Evolutionary conservation across 2,113 vertebrate species (phyloP).

Genomic region (Oenanthe oenanthe): DNA sequence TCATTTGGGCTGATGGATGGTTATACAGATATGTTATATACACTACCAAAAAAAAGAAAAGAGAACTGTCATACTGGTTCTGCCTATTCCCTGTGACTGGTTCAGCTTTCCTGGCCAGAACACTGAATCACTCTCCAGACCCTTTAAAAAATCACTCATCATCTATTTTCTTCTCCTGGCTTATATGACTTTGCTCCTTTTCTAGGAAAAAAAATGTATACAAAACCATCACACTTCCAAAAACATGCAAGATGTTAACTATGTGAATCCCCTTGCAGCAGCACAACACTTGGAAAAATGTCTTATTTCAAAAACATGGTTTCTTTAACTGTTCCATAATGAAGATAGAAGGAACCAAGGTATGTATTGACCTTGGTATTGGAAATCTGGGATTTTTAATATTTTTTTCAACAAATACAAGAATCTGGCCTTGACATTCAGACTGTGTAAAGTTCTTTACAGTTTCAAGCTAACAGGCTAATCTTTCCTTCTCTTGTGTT

Average conservation of each 20-base stretch:
- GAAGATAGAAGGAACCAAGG: neutral
- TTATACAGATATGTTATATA: neutral
- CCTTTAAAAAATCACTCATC: neutral
- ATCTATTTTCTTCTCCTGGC: neutral
- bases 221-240: neutral
- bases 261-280: neutral
- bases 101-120: neutral
- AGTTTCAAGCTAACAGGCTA: neutral
- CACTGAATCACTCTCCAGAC: neutral
- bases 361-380: neutral
- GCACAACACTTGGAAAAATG: neutral
- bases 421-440: neutral
- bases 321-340: neutral
- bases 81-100: neutral
- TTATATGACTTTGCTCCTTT: neutral
- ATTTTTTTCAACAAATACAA: neutral
- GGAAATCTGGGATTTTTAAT: neutral
- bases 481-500: neutral
- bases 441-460: neutral
- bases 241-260: neutral
- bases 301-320: neutral
- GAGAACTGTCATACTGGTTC: neutral
- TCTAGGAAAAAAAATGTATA: neutral
- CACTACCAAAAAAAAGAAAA: fast-evolving
- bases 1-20: neutral